phyloP scores from a whole-genome alignment of 2,113 vertebrate species.

The Alces alces region DNA sequence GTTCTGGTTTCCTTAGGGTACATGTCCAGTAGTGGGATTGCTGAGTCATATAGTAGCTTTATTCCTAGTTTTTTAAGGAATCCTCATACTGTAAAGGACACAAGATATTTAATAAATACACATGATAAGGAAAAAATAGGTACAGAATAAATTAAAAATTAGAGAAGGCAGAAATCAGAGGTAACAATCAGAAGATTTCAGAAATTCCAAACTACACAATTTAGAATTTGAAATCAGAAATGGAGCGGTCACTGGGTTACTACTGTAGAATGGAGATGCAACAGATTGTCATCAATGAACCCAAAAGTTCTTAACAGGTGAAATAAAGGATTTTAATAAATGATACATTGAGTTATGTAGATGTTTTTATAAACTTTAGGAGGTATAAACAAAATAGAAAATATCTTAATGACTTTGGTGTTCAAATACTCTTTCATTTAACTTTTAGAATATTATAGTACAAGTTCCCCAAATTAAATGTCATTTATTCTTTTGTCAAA shows the following conservation, averaged over 20 bases:
- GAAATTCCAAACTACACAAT: not conserved
- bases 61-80: not conserved
- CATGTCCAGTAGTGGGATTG: not conserved
- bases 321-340: not conserved
- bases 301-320: not conserved
- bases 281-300: not conserved
- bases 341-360: not conserved
- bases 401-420: not conserved
- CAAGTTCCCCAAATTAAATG: not conserved
- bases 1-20: not conserved
- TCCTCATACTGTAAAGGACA: not conserved
- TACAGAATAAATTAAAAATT: not conserved
- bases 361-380: not conserved
- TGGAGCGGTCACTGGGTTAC: not conserved
- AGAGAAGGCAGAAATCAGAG: not conserved
- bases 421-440: not conserved
- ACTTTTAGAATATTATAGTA: not conserved
- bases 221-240: not conserved
- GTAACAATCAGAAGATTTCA: not conserved
- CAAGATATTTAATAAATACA: not conserved
- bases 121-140: not conserved
- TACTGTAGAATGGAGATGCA: not conserved
- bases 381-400: constrained; percentile 26
- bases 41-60: not conserved
- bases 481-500: not conserved